Evolutionary conservation across 2,888 invertebrate genomes (phyloP), one percentile per base, ranked within the genome.

Genomic region (Archaeoteleia sp.): DNA sequence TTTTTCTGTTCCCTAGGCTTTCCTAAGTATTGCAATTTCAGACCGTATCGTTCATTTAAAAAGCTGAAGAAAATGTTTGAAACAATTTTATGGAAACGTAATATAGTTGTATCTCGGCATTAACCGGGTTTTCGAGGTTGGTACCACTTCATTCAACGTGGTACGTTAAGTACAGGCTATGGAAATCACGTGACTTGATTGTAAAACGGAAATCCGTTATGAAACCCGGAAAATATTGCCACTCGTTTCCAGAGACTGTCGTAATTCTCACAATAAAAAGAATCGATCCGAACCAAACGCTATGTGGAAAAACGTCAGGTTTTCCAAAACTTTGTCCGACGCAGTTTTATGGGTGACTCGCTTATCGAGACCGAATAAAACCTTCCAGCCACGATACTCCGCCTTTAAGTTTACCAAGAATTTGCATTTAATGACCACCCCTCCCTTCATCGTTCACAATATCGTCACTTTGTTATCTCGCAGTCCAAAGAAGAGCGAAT

Each of bases 121-220:
- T 61, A 67, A 66, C 54, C 39, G 54, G 58, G 30, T 48, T 60
- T 58, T 60, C 54, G 66, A 54, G 48, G 37, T 20, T 48, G 48
- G 32, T 58, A 53, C 43, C 54, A 60, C 61, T 61, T 42, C 49
- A 57, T 61, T 51, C 60, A 61, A 61, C 66, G 58, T 42, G 54
- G 53, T 43, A 40, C 53, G 61, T 62, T 65, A 49, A 43, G 51
- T 45, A 27, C 23, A 23, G 58, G 40, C 55, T 54, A 66, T 54
- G 67, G 67, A 55, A 67, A 67, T 67, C 45, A 42, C 60, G 54
- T 39, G 49, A 45, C 67, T 60, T 54, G 67, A 67, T 60, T 67
- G 61, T 61, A 61, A 67, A 67, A 67, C 61, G 61, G 61, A 67
- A 67, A 61, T 61, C 67, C 61, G 55, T 55, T 67, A 61, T 61